Evolutionary conservation across 2,888 invertebrate species (phyloP).

Genomic region (Zhengitettix transpicula): DNA sequence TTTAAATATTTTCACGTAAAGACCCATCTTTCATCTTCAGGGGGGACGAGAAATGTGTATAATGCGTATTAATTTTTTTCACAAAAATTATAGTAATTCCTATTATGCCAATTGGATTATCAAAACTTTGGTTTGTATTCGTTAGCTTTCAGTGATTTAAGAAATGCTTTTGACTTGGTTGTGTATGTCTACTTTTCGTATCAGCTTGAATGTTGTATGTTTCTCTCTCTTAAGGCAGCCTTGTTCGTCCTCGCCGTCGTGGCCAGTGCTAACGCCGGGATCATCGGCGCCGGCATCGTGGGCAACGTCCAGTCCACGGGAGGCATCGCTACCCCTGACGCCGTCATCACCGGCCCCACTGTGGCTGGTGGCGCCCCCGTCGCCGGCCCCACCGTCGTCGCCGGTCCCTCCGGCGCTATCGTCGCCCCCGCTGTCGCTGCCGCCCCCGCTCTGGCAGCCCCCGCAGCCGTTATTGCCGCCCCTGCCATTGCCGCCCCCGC

Average conservation of each 20-base stretch:
- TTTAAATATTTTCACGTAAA: no score
- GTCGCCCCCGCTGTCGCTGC: constrained; percentile 10
- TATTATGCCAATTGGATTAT: no score
- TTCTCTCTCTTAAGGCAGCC: no score
- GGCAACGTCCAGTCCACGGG: constrained; percentile 6
- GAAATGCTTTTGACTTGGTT: no score
- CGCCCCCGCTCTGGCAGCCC: constrained; percentile 8
- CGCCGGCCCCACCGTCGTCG: constrained; percentile 9
- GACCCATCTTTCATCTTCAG: no score
- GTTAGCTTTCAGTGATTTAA: no score
- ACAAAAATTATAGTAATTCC: no score
- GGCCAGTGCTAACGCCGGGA: constrained; percentile 7
- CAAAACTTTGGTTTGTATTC: no score
- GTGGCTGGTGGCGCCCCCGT: constrained; percentile 15
- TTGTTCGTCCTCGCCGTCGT: constrained; percentile 6
- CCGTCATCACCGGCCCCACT: constrained; percentile 8
- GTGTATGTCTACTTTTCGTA: no score
- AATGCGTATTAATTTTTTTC: no score
- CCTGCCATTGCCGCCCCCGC: constrained; percentile 8
- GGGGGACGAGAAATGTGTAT: no score
- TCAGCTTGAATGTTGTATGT: no score
- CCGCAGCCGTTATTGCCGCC: constrained; percentile 2
- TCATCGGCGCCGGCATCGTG: constrained; percentile 2
- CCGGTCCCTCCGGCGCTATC: constrained; percentile 20
- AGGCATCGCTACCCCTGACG: not conserved